Base-by-base conservation (phyloP, 2,113 vertebrate species). In the Poeciliopsis occidentalis region DNA sequence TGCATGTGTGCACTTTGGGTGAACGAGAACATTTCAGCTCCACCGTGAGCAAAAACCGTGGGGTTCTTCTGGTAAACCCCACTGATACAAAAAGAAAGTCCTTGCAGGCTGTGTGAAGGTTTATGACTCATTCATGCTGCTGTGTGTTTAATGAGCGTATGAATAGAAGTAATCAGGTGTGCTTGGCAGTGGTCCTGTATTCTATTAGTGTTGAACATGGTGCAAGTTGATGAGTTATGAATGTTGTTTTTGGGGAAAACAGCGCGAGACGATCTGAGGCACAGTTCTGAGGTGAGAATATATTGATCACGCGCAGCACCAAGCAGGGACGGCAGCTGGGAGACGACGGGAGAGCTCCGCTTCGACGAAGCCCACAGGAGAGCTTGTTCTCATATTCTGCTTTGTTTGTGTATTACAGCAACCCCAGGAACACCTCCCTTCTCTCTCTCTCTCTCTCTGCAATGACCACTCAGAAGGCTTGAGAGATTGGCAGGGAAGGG, bases 301-400 rank as follows among this genome's bases (percentile, higher is more conserved):
- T 91, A 91, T 90, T 67, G 87, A 92, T 91, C 34, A 60, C 61
- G 60, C 75, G 30, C 73, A 74, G 86, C 81, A 84, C 89, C 88
- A 88, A 89, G 89, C 78, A 69, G 69, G 26, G 76, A 22, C 69
- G 63, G 67, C 87, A 89, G 86, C 90, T 85, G 89, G 86, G 75
- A 87, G 87, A 78, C 79, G 22, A 82, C 37, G 10, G 85, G 78
- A 75, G 85, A 69, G 69, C 80, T 79, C 79, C 27, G 57, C 65
- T 19, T 75, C 67, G 76, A 64, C 27, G 26, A 57, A 77, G 80
- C 81, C 70, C 67, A 72, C 79, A 76, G 71, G 61, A 81, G 71
- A 75, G 75, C 85, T 77, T 86, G 80, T 80, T 79, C 67, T 83
- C 60, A 67, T 84, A 77, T 82, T 81, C 61, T 67, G 73, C 80